Percentiles rank a stretch among this genome's conserved stretches.
Evolutionary conservation across 2,888 invertebrate species (phyloP).

Genomic region (Eupithecia subfuscata): DNA sequence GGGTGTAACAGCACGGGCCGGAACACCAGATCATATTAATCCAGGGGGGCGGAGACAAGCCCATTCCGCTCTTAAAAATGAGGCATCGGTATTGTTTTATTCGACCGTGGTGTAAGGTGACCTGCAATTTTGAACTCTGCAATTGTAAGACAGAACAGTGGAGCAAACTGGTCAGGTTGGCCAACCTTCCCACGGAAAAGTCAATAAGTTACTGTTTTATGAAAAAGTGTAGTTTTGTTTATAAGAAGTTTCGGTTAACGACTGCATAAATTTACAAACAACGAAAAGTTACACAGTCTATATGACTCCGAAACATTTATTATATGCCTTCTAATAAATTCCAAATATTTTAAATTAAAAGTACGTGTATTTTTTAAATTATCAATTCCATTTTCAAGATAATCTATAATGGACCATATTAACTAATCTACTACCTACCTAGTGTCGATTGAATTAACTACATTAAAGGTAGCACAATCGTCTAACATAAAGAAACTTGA

Average conservation of each 20-base stretch:
- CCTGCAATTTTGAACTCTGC: not conserved
- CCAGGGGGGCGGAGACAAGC: not conserved
- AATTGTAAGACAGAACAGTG: not conserved
- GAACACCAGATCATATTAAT: not conserved
- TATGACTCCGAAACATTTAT: not conserved
- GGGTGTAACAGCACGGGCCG: conserved; percentile 3
- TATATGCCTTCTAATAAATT: conserved; percentile 30
- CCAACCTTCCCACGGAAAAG: not conserved
- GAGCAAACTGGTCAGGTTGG: not conserved
- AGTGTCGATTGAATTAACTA: conserved; percentile 28
- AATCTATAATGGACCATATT: conserved; percentile 40
- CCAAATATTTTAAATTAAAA: conserved; percentile 41
- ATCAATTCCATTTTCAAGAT: conserved; percentile 55
- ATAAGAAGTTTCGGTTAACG: conserved; percentile 10
- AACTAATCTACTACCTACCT: conserved; percentile 30
- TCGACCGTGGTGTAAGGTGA: not conserved
- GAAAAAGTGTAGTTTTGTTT: too few species aligned
- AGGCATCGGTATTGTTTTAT: too few species aligned
- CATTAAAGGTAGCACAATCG: conserved; percentile 19
- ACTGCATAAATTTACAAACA: not conserved
- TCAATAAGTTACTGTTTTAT: too few species aligned
- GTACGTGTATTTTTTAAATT: conserved; percentile 49
- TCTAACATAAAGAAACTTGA: conserved; percentile 3
- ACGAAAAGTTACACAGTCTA: not conserved
- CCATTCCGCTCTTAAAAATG: not conserved